Conservation (phyloP, 1,140 invertebrate genomes). For the Sycophila sp. region DNA sequence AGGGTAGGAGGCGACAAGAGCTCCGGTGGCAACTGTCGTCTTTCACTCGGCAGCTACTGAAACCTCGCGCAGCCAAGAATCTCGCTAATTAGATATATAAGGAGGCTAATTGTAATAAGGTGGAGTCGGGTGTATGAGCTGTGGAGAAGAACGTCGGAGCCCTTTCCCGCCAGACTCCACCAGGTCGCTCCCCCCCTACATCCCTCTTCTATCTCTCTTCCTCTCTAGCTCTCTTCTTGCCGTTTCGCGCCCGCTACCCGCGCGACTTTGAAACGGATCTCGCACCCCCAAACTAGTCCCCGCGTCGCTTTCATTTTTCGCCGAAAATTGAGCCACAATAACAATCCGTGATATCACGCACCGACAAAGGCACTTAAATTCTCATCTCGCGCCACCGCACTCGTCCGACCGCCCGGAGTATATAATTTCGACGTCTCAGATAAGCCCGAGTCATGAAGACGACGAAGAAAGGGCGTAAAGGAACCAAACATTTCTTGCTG, state of each 20-base stretch:
- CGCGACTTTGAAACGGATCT: constrained; percentile 36
- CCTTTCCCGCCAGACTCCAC: constrained; percentile 9
- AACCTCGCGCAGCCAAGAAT: constrained; percentile 56
- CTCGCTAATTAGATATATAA: constrained; percentile 62
- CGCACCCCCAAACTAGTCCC: no score
- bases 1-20: constrained; percentile 38
- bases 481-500: neutral
- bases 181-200: no score
- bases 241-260: constrained; percentile 35
- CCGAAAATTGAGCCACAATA: constrained; percentile 10
- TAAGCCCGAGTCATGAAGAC: constrained; percentile 40
- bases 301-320: no score
- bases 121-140: constrained; percentile 54
- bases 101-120: constrained; percentile 62
- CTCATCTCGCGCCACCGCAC: neutral
- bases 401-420: constrained; percentile 36
- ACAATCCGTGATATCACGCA: constrained; percentile 7
- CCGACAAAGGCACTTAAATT: constrained; percentile 15
- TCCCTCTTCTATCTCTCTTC: neutral
- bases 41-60: constrained; percentile 54
- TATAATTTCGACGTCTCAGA: constrained; percentile 51
- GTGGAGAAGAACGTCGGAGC: constrained; percentile 1
- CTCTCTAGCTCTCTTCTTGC: neutral
- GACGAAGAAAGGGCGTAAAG: neutral
- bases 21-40: constrained; percentile 59